Evolutionary conservation across 2,888 invertebrate genomes (phyloP).

Genomic region (Hecatera dysodea): DNA sequence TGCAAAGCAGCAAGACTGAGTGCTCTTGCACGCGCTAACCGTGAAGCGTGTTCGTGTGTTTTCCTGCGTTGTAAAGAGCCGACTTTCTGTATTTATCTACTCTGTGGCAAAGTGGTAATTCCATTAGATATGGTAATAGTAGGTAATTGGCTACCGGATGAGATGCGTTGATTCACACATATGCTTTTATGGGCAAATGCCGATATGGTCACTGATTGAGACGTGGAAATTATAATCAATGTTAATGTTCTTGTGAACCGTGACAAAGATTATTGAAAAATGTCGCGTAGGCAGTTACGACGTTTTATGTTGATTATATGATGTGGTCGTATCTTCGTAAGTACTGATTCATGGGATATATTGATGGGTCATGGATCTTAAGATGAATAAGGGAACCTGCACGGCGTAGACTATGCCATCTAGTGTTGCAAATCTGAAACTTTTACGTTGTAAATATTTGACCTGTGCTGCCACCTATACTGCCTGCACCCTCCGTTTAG

Average conservation of each 20-base stretch:
- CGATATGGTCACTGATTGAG: constrained; percentile 17
- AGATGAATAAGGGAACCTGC: too few species aligned
- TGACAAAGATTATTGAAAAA: constrained; percentile 20
- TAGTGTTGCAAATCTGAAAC: too few species aligned
- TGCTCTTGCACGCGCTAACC: background rate
- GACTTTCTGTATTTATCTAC: constrained; percentile 1
- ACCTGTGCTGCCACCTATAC: too few species aligned
- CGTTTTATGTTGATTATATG: background rate
- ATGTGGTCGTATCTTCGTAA: background rate
- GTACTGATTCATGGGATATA: background rate
- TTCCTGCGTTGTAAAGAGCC: background rate
- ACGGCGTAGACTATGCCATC: too few species aligned
- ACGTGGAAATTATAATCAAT: constrained; percentile 11
- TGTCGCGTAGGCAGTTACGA: background rate
- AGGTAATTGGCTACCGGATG: constrained; percentile 50
- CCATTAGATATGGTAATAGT: constrained; percentile 51
- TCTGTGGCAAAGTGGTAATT: constrained; percentile 19
- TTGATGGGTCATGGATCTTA: background rate
- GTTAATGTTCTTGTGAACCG: constrained; percentile 26
- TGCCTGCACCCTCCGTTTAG: too few species aligned
- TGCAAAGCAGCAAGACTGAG: background rate
- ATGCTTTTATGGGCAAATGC: constrained; percentile 21
- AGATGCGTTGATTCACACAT: constrained; percentile 36
- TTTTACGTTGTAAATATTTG: too few species aligned
- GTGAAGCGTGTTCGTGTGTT: background rate